A percentile compares a stretch with the other conserved stretches of the same genome.
Evolutionary conservation across 2,797 vertebrate species (phyloP).

Genomic region (Brachyalestes nurse): DNA sequence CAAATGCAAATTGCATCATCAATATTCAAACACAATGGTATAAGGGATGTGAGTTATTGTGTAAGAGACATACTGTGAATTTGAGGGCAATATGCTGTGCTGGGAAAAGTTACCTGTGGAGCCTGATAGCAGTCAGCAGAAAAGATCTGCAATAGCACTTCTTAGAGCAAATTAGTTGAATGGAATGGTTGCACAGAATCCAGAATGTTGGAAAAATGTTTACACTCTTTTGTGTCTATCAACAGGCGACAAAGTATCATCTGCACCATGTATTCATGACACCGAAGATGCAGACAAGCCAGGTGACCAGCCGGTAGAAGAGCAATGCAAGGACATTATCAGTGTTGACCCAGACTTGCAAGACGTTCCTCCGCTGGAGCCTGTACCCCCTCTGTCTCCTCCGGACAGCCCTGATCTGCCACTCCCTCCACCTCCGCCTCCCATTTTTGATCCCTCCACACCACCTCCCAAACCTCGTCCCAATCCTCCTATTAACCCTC

Average conservation of each 20-base stretch:
- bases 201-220: neutral
- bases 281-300: neutral
- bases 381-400: constrained; percentile 42
- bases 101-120: neutral
- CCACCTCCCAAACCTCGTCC: constrained; percentile 46
- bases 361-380: constrained; percentile 27
- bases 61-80: neutral
- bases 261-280: neutral
- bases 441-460: constrained; percentile 52
- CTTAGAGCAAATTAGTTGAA: neutral
- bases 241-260: constrained; percentile 67
- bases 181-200: neutral
- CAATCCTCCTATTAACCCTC: constrained; percentile 52
- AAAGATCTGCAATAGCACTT: neutral
- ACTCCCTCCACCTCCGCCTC: constrained; percentile 59
- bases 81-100: neutral
- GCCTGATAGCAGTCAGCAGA: neutral
- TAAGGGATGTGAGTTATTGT: neutral
- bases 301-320: constrained; percentile 36
- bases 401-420: constrained; percentile 49
- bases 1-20: no score
- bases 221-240: constrained; percentile 8
- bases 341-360: constrained; percentile 15
- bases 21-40: no score
- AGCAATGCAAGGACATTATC: constrained; percentile 65